Percentiles rank a stretch among this genome's conserved stretches.
Evolutionary conservation across 2,888 invertebrate species (phyloP).

Genomic region (Abrostola tripartita): DNA sequence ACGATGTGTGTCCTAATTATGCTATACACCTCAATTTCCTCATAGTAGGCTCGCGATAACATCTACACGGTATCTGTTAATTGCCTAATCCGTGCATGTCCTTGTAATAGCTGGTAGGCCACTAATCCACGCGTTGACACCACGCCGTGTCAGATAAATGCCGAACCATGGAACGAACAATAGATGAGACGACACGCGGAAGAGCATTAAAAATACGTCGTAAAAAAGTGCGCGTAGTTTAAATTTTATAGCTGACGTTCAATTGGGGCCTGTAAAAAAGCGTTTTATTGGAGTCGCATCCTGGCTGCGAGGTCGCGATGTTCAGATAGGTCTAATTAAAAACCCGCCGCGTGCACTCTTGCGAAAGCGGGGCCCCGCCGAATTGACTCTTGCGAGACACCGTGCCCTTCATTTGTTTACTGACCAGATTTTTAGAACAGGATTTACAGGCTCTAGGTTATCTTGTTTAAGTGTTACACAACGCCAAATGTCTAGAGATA

Average conservation of each 20-base stretch:
- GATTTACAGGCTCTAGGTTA: conserved; percentile 49
- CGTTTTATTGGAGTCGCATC: conserved; percentile 86
- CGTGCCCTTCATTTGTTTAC: conserved; percentile 71
- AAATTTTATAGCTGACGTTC: conserved; percentile 84
- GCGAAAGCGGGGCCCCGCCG: conserved; percentile 74
- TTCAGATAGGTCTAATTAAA: conserved; percentile 85
- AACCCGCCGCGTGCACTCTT: conserved; percentile 77
- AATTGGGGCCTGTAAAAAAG: conserved; percentile 87
- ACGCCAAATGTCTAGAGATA: conserved; percentile 21
- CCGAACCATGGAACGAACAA: conserved; percentile 70
- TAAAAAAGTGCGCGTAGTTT: conserved; percentile 84
- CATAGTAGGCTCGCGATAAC: conserved; percentile 71
- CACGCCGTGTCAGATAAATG: conserved; percentile 40
- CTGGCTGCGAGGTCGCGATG: conserved; percentile 84
- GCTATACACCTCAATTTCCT: conserved; percentile 73
- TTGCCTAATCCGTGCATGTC: conserved; percentile 79
- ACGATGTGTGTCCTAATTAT: conserved; percentile 75
- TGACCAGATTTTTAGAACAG: conserved; percentile 58
- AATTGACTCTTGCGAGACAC: conserved; percentile 71
- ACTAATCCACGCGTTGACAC: conserved; percentile 69
- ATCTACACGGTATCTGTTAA: conserved; percentile 72
- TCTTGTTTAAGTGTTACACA: conserved; percentile 24
- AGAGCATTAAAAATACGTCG: conserved; percentile 81
- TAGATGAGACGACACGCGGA: conserved; percentile 80
- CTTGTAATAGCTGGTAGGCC: conserved; percentile 64